A percentile compares a stretch with the other conserved stretches of the same genome.
Evolutionary conservation across 2,888 invertebrate species (phyloP).

Genomic region (Brachyptera risi): DNA sequence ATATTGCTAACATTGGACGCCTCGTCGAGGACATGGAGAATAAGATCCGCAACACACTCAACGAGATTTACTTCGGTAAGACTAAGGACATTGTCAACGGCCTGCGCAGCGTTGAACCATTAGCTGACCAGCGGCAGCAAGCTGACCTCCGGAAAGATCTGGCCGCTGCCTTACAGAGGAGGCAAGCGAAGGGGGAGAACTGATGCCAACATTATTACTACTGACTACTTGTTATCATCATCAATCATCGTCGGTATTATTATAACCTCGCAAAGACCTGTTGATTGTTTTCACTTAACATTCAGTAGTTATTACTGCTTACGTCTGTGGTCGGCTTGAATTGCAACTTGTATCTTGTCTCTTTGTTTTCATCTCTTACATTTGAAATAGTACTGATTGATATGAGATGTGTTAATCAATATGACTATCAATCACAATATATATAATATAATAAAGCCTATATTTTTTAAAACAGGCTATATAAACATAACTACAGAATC

Average conservation of each 20-base stretch:
- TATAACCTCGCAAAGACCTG: neutral
- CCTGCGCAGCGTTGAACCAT: conserved; percentile 73
- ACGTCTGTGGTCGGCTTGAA: too few species aligned
- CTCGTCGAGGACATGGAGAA: conserved; percentile 99
- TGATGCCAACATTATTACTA: conserved; percentile 16
- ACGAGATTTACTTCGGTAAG: conserved; percentile 99
- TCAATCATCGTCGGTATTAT: neutral
- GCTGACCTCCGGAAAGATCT: conserved; percentile 82
- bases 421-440: too few species aligned
- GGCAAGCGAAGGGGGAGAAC: conserved; percentile 61
- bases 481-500: too few species aligned
- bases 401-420: too few species aligned
- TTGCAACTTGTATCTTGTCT: too few species aligned
- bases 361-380: too few species aligned
- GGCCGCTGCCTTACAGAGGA: conserved; percentile 74
- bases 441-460: too few species aligned
- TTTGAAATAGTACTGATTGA: too few species aligned
- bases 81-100: conserved; percentile 98
- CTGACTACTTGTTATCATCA: neutral
- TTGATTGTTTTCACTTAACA: neutral
- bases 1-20: conserved; percentile 97
- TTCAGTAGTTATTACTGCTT: too few species aligned
- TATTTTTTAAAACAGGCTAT: too few species aligned
- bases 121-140: conserved; percentile 80
- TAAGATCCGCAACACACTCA: conserved; percentile 95